Conservation (phyloP, 2,888 invertebrate genomes). For the Branchellion lobata region DNA sequence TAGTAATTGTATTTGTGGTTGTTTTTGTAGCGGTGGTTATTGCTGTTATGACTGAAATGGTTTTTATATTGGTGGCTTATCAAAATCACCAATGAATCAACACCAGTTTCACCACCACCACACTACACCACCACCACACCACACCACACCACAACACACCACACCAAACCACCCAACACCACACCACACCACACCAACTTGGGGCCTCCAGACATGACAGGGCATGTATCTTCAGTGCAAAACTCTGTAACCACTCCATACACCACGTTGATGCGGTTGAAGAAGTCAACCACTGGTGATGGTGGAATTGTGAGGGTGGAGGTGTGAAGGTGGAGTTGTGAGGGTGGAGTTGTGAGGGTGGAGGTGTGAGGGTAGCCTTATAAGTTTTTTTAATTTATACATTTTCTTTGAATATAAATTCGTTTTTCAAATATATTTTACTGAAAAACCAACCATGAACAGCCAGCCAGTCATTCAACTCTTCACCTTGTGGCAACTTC, state of each 20-base stretch:
- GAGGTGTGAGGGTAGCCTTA: background rate
- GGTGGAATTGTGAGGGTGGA: too few relatives aligned
- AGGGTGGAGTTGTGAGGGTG: background rate
- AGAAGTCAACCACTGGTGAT: conserved; percentile 76
- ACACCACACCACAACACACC: background rate
- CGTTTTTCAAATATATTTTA: background rate
- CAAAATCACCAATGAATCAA: too few relatives aligned
- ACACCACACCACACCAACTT: conserved; percentile 63
- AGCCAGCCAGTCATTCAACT: conserved; percentile 85
- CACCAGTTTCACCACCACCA: too few relatives aligned
- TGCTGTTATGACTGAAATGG: too few relatives aligned
- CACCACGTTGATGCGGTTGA: conserved; percentile 86
- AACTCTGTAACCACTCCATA: conserved; percentile 81
- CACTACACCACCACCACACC: background rate
- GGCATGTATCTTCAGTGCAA: conserved; percentile 79
- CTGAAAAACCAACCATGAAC: conserved; percentile 74
- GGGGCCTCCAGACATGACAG: conserved; percentile 85
- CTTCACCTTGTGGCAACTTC: conserved; percentile 76
- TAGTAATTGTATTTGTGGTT: too few relatives aligned
- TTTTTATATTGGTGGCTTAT: too few relatives aligned
- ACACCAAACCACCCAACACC: background rate
- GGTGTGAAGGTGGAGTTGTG: background rate
- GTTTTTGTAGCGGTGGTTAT: too few relatives aligned
- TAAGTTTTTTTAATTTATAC: too few relatives aligned
- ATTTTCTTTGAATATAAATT: too few relatives aligned